A percentile compares a stretch with the other conserved stretches of the same genome.
Evolutionary conservation across 2,797 vertebrate genomes (phyloP).

Genomic region (Sebastes kiyomatsui): DNA sequence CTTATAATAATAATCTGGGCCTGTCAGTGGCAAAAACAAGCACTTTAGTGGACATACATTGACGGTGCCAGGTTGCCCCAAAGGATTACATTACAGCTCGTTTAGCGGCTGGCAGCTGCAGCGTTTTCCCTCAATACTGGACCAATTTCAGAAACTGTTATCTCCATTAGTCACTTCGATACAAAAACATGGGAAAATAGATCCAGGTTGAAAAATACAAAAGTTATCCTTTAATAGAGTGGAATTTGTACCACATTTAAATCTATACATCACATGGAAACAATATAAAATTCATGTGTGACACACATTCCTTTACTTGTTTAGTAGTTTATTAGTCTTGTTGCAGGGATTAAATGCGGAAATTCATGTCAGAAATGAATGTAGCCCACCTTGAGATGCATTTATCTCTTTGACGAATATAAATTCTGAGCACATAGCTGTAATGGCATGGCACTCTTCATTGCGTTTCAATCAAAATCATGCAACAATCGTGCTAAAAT

Average conservation of each 20-base stretch:
- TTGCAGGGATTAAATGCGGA: not conserved
- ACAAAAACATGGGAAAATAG: too few relatives aligned
- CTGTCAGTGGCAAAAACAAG: too few relatives aligned
- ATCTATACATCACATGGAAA: not conserved
- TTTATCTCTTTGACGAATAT: not conserved
- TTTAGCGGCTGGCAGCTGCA: too few relatives aligned
- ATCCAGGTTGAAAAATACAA: too few relatives aligned
- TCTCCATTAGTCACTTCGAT: too few relatives aligned
- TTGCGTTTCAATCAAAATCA: slow-evolving; percentile 17
- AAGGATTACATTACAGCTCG: too few relatives aligned
- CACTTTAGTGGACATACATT: too few relatives aligned
- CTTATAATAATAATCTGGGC: too few relatives aligned
- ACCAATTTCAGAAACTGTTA: too few relatives aligned
- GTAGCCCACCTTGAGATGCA: not conserved
- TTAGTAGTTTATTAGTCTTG: not conserved
- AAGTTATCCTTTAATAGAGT: not conserved
- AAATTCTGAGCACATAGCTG: not conserved
- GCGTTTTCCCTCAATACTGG: too few relatives aligned
- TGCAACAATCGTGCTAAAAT: not conserved
- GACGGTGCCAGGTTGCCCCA: too few relatives aligned
- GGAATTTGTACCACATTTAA: not conserved
- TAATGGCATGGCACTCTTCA: not conserved
- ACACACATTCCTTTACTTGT: not conserved
- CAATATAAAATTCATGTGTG: not conserved
- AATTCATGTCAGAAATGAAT: not conserved